Percentiles rank a stretch among this genome's conserved stretches.
Conservation (phyloP, 1,140 invertebrate species). For the Bombus difficillimus region DNA sequence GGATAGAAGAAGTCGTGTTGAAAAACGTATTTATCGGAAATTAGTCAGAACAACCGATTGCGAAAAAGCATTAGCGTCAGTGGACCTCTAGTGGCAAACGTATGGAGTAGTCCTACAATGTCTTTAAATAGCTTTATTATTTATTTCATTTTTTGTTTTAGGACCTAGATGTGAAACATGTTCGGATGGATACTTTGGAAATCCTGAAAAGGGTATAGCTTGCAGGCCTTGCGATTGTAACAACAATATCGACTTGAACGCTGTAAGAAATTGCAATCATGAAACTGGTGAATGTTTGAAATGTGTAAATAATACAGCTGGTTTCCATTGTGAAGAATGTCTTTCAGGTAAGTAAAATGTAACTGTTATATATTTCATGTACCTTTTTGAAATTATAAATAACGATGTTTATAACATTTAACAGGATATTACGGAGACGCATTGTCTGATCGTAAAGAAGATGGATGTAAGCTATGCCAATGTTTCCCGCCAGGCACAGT, state of each 20-base stretch:
- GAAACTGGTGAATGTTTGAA: conserved; percentile 97
- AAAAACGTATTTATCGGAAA: no score
- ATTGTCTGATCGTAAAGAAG: conserved; percentile 92
- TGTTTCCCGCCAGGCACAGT: conserved; percentile 92
- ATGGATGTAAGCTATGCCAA: conserved; percentile 92
- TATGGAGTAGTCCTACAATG: no score
- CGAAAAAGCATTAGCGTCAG: no score
- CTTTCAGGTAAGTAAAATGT: conserved; percentile 85
- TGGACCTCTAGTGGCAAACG: no score
- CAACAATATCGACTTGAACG: conserved; percentile 97
- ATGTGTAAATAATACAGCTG: conserved; percentile 98
- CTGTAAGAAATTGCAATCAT: conserved; percentile 96
- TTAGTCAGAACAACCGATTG: no score
- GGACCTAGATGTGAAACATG: conserved; percentile 96
- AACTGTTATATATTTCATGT: neutral
- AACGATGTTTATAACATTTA: conserved; percentile 42
- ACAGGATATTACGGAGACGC: conserved; percentile 94
- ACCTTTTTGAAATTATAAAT: neutral
- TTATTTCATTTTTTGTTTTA: conserved; percentile 69
- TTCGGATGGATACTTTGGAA: conserved; percentile 97
- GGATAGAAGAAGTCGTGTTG: no score
- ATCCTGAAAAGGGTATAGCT: conserved; percentile 88
- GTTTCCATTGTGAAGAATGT: conserved; percentile 94
- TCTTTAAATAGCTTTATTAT: neutral
- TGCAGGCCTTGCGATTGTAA: conserved; percentile 97